phyloP scores from a whole-genome alignment of 2,797 vertebrate species.

The Jordanella pulchra region DNA sequence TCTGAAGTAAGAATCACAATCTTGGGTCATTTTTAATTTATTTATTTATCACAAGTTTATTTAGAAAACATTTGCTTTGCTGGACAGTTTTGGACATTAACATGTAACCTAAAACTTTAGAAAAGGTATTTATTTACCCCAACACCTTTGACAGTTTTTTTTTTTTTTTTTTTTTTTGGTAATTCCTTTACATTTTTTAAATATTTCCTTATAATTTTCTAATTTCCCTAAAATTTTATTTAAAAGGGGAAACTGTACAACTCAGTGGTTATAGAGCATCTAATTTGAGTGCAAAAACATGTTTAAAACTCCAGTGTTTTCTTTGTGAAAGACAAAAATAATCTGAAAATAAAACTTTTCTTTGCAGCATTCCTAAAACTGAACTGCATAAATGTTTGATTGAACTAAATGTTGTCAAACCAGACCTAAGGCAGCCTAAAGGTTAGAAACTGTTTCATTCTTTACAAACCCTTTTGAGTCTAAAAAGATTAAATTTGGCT shows the following conservation, averaged over 20 bases:
- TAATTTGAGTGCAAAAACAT: not conserved
- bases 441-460: not conserved
- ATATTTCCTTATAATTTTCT: too few relatives aligned
- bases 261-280: not conserved
- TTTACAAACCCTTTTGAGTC: conserved; percentile 1
- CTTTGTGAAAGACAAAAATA: not conserved
- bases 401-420: not conserved
- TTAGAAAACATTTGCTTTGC: not conserved
- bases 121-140: not conserved
- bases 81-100: not conserved
- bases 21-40: not conserved
- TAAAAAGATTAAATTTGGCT: conserved; percentile 8
- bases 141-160: too few relatives aligned
- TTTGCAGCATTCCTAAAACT: not conserved
- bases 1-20: not conserved
- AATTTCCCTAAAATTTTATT: too few relatives aligned
- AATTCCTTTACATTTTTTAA: too few relatives aligned
- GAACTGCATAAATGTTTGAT: not conserved
- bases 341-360: not conserved
- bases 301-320: too few relatives aligned
- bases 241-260: not conserved
- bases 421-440: not conserved
- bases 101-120: not conserved
- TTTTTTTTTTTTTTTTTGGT: not conserved
- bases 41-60: not conserved